Conservation (phyloP, 2,888 invertebrate species). For the Sarcophaga variegata region DNA sequence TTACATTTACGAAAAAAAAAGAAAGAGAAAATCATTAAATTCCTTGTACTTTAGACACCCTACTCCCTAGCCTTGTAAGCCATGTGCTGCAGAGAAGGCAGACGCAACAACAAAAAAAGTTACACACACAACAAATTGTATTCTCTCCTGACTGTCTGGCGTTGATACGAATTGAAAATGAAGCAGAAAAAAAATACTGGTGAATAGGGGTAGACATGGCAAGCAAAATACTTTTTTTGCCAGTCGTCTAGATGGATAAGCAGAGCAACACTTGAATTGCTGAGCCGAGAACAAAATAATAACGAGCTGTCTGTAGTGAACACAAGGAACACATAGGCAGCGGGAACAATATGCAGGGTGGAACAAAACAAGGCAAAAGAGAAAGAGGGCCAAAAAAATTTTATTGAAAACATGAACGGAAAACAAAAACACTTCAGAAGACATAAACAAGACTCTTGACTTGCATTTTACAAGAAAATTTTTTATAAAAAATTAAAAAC, state of each 20-base stretch:
- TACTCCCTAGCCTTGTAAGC: neutral
- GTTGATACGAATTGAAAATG: conserved; percentile 23
- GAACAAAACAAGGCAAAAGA: neutral
- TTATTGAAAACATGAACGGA: conserved; percentile 58
- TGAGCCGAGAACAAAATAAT: conserved; percentile 67
- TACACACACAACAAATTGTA: conserved; percentile 33
- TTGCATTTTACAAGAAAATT: conserved; percentile 65
- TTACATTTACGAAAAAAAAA: neutral
- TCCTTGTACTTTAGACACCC: neutral
- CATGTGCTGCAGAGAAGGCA: neutral
- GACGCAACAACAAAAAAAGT: conserved; percentile 30
- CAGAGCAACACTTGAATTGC: conserved; percentile 62
- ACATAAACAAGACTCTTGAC: conserved; percentile 70
- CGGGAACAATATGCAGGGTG: conserved; percentile 4
- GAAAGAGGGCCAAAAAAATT: neutral
- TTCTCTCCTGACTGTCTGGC: conserved; percentile 62
- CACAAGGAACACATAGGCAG: conserved; percentile 12
- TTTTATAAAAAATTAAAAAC: neutral
- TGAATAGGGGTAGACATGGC: conserved; percentile 36
- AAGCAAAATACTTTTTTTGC: neutral
- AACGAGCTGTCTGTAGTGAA: conserved; percentile 61
- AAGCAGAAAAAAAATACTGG: conserved; percentile 5
- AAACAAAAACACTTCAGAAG: conserved; percentile 68
- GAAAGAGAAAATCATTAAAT: neutral
- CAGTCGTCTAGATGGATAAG: conserved; percentile 1